phyloP scores from a whole-genome alignment of 2,113 vertebrate species.

The Pithys albifrons region DNA sequence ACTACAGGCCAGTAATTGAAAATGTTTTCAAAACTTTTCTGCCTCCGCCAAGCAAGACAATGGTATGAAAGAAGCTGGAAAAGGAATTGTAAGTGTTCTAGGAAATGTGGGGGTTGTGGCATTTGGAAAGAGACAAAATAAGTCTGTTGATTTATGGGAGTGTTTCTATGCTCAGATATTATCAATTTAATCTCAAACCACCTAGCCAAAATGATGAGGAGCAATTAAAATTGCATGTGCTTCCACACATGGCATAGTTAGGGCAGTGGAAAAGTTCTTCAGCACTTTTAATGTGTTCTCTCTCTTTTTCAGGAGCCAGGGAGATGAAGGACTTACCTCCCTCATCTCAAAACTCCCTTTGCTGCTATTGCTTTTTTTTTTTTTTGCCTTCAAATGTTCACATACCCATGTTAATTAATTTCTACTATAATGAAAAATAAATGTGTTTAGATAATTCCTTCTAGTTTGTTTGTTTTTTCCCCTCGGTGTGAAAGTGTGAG shows the following conservation, averaged over 20 bases:
- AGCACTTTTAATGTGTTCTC: conserved; percentile 64
- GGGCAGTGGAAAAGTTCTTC: background rate
- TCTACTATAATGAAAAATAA: conserved; percentile 61
- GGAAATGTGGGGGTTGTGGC: background rate
- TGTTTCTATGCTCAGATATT: background rate
- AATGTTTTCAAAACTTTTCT: conserved; percentile 53
- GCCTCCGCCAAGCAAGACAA: conserved; percentile 29
- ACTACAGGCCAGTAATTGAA: conserved; percentile 41
- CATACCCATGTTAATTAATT: conserved; percentile 42
- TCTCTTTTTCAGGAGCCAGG: conserved; percentile 73
- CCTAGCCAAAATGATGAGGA: background rate
- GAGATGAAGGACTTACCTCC: conserved; percentile 65
- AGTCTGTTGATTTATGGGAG: background rate
- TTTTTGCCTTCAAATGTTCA: conserved; percentile 49
- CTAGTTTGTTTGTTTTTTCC: conserved; percentile 69
- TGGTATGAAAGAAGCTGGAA: conserved; percentile 61
- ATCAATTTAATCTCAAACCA: background rate
- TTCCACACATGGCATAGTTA: conserved; percentile 12
- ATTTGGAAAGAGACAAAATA: background rate
- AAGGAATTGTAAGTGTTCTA: conserved; percentile 66
- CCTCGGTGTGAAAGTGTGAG: background rate
- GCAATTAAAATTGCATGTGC: conserved; percentile 11
- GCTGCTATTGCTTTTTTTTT: conserved; percentile 38
- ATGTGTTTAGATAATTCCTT: conserved; percentile 44
- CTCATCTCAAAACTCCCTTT: conserved; percentile 65